Evolutionary conservation across 2,797 vertebrate species (phyloP).

Genomic region (Vireo griseus): DNA sequence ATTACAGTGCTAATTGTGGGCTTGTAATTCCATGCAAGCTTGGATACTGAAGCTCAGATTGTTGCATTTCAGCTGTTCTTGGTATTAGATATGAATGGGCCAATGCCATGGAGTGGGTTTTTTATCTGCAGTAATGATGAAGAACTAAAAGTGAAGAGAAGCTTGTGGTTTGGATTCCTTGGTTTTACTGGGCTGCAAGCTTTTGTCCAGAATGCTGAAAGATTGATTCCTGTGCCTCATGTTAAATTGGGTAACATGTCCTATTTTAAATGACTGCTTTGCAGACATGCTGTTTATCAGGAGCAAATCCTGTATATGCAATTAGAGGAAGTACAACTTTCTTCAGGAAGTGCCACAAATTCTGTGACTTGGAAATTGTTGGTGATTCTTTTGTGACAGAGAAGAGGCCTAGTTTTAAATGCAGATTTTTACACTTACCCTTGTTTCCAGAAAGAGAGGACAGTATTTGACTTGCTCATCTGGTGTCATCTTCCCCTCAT

Average conservation of each 20-base stretch:
- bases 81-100: neutral
- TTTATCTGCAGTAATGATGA: neutral
- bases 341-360: neutral
- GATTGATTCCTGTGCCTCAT: neutral
- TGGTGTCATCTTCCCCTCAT: neutral
- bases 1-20: neutral
- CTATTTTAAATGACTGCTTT: neutral
- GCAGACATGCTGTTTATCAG: fast-evolving
- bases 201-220: neutral
- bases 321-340: neutral
- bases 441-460: neutral
- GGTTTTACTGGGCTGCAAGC: neutral
- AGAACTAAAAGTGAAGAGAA: neutral
- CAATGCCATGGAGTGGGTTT: neutral
- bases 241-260: neutral
- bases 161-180: neutral
- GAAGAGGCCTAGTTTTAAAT: neutral
- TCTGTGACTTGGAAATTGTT: neutral
- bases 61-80: neutral
- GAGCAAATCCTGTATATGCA: neutral
- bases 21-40: neutral
- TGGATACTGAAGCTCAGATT: neutral
- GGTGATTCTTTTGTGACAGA: neutral
- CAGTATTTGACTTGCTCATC: neutral
- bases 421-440: neutral